These are phyloP conservation scores for Microtus pennsylvanicus DNA, from an alignment of 2,113 vertebrate species.

Conservation along the genomic window DNA sequence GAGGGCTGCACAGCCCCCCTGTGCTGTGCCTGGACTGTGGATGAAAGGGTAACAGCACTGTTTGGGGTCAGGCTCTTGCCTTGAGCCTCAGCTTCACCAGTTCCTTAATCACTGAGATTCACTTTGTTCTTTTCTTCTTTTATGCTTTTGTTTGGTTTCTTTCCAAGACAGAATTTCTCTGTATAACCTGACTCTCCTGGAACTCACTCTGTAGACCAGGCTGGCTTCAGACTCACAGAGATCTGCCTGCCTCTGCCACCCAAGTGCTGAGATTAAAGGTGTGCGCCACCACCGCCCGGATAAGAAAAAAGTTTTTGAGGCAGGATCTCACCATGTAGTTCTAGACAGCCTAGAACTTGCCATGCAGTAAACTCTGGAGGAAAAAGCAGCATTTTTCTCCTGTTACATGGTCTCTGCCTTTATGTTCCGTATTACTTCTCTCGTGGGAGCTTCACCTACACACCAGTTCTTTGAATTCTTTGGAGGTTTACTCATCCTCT, in stretches of 20 bases:
- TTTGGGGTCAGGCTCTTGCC: background rate
- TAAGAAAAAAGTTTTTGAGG: background rate
- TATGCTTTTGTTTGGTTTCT: background rate
- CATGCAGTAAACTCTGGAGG: background rate
- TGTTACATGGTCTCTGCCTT: background rate
- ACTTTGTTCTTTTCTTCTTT: background rate
- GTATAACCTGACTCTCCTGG: background rate
- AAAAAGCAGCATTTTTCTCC: background rate
- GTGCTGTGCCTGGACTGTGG: accelerated
- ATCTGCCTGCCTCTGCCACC: background rate
- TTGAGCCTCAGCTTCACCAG: background rate
- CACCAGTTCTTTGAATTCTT: constrained; percentile 30
- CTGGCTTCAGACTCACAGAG: background rate
- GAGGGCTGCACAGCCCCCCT: background rate
- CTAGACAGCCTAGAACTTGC: background rate
- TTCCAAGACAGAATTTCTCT: background rate
- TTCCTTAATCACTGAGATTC: background rate
- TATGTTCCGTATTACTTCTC: background rate
- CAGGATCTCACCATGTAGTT: background rate
- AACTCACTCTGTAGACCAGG: background rate
- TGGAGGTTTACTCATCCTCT: background rate
- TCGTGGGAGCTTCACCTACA: constrained; percentile 1
- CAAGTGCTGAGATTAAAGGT: background rate
- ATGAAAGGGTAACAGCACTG: background rate
- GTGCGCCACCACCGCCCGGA: background rate